Evolutionary conservation across 2,888 invertebrate species (phyloP).

Genomic region (Pilophorus perplexus): DNA sequence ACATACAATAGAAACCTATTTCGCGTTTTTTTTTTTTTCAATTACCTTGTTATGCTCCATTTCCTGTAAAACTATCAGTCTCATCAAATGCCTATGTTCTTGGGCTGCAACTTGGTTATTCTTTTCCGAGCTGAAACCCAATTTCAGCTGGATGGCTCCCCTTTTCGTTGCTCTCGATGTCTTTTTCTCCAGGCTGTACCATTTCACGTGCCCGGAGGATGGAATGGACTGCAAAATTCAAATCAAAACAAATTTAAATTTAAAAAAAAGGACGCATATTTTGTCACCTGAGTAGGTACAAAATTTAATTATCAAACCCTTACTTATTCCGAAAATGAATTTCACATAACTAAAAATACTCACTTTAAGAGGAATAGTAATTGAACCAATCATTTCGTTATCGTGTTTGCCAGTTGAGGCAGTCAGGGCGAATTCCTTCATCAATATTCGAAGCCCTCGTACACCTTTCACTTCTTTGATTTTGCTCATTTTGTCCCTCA

Average conservation of each 20-base stretch:
- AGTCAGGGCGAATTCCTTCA: slow-evolving; percentile 88
- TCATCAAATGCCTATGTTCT: slow-evolving; percentile 75
- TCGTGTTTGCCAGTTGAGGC: slow-evolving; percentile 92
- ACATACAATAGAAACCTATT: too few relatives aligned
- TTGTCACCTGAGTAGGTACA: too few relatives aligned
- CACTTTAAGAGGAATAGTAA: slow-evolving; percentile 81
- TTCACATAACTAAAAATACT: too few relatives aligned
- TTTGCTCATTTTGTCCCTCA: slow-evolving; percentile 82
- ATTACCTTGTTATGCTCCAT: slow-evolving; percentile 72
- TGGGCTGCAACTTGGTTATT: slow-evolving; percentile 80
- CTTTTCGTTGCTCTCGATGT: slow-evolving; percentile 74
- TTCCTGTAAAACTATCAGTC: slow-evolving; percentile 75
- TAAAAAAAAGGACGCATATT: too few relatives aligned
- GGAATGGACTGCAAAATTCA: slow-evolving; percentile 75
- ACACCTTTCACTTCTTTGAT: slow-evolving; percentile 82
- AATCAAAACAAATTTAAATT: too few relatives aligned
- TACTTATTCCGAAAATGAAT: too few relatives aligned
- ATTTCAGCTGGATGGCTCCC: slow-evolving; percentile 79
- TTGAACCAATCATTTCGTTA: slow-evolving; percentile 91
- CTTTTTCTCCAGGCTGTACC: slow-evolving; percentile 86
- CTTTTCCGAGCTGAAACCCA: slow-evolving; percentile 83
- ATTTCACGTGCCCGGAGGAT: slow-evolving; percentile 85
- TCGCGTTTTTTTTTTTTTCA: too few relatives aligned
- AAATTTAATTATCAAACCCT: too few relatives aligned
- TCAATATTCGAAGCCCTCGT: slow-evolving; percentile 74